Evolutionary conservation across 2,797 vertebrate species (phyloP).

Genomic region (Nyctibius grandis): DNA sequence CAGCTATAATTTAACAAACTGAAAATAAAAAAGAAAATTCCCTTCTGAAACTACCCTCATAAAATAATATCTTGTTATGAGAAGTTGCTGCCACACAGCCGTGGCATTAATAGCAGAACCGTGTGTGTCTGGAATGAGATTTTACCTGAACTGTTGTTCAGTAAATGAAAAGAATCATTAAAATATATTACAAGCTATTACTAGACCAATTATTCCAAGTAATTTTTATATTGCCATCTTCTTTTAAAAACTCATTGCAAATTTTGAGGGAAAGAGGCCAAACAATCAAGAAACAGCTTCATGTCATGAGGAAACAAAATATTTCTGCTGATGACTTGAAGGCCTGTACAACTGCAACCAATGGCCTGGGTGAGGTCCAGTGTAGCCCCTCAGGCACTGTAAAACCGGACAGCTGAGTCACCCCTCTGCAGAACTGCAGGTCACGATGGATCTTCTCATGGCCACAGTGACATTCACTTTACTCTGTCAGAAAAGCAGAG

Average conservation of each 20-base stretch:
- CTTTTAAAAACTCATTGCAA: conserved; percentile 56
- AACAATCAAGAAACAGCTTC: background rate
- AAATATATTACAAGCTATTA: conserved; percentile 56
- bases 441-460: background rate
- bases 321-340: background rate
- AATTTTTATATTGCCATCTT: conserved; percentile 53
- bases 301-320: background rate
- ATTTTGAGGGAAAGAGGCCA: conserved; percentile 1
- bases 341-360: background rate
- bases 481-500: background rate
- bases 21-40: conserved; percentile 45
- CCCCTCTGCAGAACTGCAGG: background rate
- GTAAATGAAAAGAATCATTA: conserved; percentile 70
- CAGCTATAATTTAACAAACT: conserved; percentile 30
- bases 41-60: conserved; percentile 40
- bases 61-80: conserved; percentile 56
- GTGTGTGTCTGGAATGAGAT: conserved; percentile 44
- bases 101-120: conserved; percentile 44
- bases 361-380: background rate
- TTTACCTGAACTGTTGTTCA: conserved; percentile 53
- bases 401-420: background rate
- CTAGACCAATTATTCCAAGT: conserved; percentile 51
- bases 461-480: background rate
- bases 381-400: too few relatives aligned
- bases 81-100: conserved; percentile 49